Percentiles rank a stretch among this genome's conserved stretches.
Conservation (phyloP, 2,797 vertebrate species). For the Manis javanica region DNA sequence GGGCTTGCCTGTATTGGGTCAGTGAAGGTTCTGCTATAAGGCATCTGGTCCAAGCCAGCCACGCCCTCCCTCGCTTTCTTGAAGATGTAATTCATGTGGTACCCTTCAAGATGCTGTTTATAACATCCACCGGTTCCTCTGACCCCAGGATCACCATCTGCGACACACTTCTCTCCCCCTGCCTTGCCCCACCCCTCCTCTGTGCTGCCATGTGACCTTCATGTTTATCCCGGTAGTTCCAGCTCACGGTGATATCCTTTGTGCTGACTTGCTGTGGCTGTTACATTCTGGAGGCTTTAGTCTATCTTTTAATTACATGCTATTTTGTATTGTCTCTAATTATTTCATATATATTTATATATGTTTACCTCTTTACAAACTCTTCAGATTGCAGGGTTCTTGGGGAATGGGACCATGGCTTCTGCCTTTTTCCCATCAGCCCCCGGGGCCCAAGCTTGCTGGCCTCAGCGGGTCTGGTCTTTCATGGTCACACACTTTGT, state of each 20-base stretch:
- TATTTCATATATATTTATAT: not conserved
- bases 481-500: not conserved
- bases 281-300: not conserved
- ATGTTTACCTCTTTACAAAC: not conserved
- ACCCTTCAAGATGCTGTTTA: not conserved
- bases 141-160: not conserved
- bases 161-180: not conserved
- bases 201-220: not conserved
- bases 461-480: not conserved
- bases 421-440: not conserved
- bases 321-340: not conserved
- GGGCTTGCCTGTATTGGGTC: not conserved
- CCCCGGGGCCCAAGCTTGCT: not conserved
- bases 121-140: not conserved
- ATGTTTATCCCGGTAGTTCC: no score
- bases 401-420: not conserved
- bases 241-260: not conserved
- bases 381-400: not conserved
- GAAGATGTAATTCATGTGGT: not conserved
- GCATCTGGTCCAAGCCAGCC: not conserved
- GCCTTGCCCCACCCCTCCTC: not conserved
- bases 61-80: not conserved
- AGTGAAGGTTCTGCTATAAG: not conserved
- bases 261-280: not conserved
- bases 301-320: slow-evolving; percentile 15